phyloP scores from a whole-genome alignment of 2,888 invertebrate genomes.

The Hirtodrosophila trivittata region DNA sequence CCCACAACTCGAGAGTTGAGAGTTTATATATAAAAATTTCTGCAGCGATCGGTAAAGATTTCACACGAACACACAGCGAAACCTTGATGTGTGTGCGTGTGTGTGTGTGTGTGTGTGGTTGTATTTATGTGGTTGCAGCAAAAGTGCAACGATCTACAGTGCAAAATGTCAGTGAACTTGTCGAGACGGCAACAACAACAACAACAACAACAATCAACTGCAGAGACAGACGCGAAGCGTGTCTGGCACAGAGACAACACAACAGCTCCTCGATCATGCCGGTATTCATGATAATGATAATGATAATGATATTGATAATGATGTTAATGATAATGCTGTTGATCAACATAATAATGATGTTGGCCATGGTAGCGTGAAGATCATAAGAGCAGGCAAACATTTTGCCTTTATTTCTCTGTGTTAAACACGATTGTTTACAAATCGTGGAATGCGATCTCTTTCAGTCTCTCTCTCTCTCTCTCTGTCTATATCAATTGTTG shows the following conservation, averaged over 20 bases:
- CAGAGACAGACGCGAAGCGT: conserved; percentile 36
- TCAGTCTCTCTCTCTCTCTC: not conserved
- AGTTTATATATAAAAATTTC: not conserved
- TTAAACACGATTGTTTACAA: conserved; percentile 48
- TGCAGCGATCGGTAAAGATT: conserved; percentile 27
- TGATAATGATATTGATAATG: conserved; percentile 31
- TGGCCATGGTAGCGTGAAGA: conserved; percentile 63
- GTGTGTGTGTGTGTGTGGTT: no score
- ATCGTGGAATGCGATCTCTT: conserved; percentile 30
- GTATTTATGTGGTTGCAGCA: conserved; percentile 44
- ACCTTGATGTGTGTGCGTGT: conserved; percentile 31
- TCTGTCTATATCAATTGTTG: not conserved
- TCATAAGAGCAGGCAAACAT: conserved; percentile 45
- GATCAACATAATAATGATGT: conserved; percentile 36
- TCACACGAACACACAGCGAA: conserved; percentile 9
- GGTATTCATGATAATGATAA: conserved; percentile 38
- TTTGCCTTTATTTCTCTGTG: conserved; percentile 45
- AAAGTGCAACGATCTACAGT: conserved; percentile 82
- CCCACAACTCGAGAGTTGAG: no score
- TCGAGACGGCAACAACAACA: conserved; percentile 29
- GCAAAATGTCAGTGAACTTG: conserved; percentile 81
- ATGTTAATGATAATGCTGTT: conserved; percentile 37
- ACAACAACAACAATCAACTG: conserved; percentile 17
- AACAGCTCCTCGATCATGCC: conserved; percentile 4
- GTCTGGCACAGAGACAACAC: conserved; percentile 53